A percentile compares a stretch with the other conserved stretches of the same genome.
Evolutionary conservation across 1,140 invertebrate genomes (phyloP).

Genomic region (Ruditapes philippinarum): DNA sequence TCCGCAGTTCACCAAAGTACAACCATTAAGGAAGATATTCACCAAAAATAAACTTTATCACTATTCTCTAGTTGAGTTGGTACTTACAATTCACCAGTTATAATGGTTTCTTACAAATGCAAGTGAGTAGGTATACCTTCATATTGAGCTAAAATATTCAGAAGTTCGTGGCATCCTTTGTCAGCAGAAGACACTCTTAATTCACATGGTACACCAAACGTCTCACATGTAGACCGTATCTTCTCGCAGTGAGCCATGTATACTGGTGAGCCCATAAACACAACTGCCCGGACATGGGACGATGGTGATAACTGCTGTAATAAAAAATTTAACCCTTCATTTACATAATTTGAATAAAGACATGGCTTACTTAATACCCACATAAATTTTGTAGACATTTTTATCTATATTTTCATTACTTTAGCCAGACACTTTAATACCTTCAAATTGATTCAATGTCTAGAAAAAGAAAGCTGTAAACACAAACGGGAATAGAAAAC

Average conservation of each 20-base stretch:
- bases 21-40: no score
- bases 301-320: conserved; percentile 77
- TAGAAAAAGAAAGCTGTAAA: no score
- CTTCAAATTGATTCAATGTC: no score
- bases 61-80: no score
- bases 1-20: no score
- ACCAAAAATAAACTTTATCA: no score
- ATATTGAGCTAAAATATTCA: conserved; percentile 94
- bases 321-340: no score
- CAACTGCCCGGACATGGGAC: conserved; percentile 89
- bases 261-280: conserved; percentile 97
- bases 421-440: background rate
- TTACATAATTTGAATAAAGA: no score
- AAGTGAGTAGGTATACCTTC: conserved; percentile 92
- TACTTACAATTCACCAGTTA: background rate
- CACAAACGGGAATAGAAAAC: no score
- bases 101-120: background rate
- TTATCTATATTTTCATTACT: background rate
- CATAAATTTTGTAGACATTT: no score
- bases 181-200: conserved; percentile 96
- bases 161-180: conserved; percentile 95
- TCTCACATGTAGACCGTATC: conserved; percentile 89
- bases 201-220: conserved; percentile 92
- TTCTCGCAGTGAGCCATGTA: conserved; percentile 94
- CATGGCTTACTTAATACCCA: background rate